These are phyloP conservation scores for Gadus chalcogrammus DNA, from an alignment of 2,113 vertebrate genomes.

Conservation along the genomic window DNA sequence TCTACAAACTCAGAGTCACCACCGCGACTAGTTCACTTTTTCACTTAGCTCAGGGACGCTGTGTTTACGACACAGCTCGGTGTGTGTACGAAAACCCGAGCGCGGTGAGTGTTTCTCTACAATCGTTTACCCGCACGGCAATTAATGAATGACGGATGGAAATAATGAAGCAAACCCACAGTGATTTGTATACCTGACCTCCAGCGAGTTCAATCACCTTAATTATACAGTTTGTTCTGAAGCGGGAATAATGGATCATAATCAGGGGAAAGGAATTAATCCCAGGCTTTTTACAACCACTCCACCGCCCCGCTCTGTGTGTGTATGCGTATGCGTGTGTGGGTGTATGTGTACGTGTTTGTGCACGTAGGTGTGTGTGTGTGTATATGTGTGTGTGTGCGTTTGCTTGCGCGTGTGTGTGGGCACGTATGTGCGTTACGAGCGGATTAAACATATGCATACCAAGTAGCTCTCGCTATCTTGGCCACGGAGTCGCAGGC, in stretches of 20 bases:
- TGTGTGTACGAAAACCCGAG: background rate
- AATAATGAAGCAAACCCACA: constrained; percentile 23
- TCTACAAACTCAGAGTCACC: constrained; percentile 11
- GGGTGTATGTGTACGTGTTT: background rate
- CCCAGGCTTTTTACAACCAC: constrained; percentile 1
- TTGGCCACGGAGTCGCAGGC: no score
- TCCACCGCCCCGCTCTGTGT: background rate
- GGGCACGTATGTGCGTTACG: background rate
- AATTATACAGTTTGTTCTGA: constrained; percentile 18
- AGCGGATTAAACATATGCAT: no score
- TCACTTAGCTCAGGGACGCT: background rate
- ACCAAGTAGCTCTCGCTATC: no score
- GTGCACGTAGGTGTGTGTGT: background rate
- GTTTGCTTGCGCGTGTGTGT: background rate
- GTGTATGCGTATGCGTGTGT: background rate
- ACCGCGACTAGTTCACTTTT: constrained; percentile 19
- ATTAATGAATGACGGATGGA: background rate
- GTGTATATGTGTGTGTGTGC: background rate
- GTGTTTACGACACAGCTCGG: no score
- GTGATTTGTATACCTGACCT: constrained; percentile 36
- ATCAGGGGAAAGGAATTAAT: constrained; percentile 20
- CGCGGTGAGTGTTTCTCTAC: background rate
- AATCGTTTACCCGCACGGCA: background rate
- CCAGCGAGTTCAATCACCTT: constrained; percentile 24
- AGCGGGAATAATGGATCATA: constrained; percentile 8